Base-by-base conservation (phyloP, 2,888 invertebrate species). In the Mythimna impura region DNA sequence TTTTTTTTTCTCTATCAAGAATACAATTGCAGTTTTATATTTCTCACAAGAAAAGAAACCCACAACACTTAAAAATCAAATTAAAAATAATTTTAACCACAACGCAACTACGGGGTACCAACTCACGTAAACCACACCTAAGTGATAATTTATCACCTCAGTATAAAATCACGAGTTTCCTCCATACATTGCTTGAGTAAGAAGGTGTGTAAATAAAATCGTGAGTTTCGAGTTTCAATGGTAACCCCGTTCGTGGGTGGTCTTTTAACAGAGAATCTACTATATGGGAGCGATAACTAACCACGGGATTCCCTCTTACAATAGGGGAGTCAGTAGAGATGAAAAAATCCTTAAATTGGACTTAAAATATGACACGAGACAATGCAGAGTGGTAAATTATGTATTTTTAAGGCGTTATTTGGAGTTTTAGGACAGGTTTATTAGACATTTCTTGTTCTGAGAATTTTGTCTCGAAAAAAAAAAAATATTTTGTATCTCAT, bases 271-370 rank as follows among this genome's bases (percentile, higher is more conserved):
- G 71, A 47, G 70, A 79, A 83, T 86, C 85, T 82, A 84, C 88
- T 79, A 73, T 80, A 84, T 79, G 71, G 72, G 74, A 80, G 73
- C 80, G 75, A 83, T 86, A 81, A 84, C 78, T 81, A 80, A 87
- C 81, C 73, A 73, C 74, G 79, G 73, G 79, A 78, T 71, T 79
- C 78, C 74, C 71, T 82, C 75, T 58, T 79, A 84, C 82, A 87
- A 87, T 86, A 84, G 81, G 78, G 73, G 82, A 78, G 71, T 74
- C 74, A 71, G 67, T 69, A 82, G 76, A 81, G 69, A 78, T 82
- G 84, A 82, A 84, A 85, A 83, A 80, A 82, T 66, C 75, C 65
- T 76, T 71, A 84, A 88, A 88, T 89, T 89, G 84, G 84, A 83
- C 73, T 76, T 89, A 87, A 90, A 84, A 86, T 89, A 90, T 81